Conservation (phyloP, 2,113 vertebrate species). For the Calyptommatus sinebrachiatus region DNA sequence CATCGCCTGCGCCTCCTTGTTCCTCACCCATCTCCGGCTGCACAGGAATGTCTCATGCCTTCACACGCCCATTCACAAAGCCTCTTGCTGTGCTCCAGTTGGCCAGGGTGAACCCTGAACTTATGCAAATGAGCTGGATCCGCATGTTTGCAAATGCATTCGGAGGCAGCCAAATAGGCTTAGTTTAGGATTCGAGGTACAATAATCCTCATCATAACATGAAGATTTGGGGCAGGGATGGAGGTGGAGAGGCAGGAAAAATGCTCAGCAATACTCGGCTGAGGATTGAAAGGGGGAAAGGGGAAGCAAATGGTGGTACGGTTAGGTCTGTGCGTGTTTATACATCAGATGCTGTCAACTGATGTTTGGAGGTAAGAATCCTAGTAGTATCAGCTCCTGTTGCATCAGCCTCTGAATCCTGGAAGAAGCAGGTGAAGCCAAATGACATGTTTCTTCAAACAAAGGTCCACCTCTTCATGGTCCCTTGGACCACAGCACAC, state of each 20-base stretch:
- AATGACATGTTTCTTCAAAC: no score
- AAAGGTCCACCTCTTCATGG: no score
- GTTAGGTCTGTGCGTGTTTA: no score
- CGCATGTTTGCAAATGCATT: background rate
- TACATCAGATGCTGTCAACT: no score
- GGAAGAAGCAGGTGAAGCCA: no score
- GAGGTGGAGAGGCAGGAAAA: background rate
- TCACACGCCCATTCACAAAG: background rate
- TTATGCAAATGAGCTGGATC: background rate
- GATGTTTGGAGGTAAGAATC: no score
- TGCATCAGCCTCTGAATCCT: no score
- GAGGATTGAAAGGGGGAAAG: background rate
- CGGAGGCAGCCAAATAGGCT: background rate
- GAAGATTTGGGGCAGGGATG: background rate
- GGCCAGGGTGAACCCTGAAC: background rate
- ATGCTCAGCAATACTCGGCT: background rate
- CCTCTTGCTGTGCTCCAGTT: background rate
- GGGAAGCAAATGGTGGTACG: background rate
- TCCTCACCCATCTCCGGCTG: no score
- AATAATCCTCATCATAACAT: background rate
- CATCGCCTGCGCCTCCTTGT: no score
- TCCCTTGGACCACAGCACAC: no score
- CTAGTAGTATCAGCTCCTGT: no score
- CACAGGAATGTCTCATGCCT: background rate
- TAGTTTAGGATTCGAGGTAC: background rate